Base-by-base conservation (phyloP, 2,888 invertebrate genomes). In the Cheilosia urbana region DNA sequence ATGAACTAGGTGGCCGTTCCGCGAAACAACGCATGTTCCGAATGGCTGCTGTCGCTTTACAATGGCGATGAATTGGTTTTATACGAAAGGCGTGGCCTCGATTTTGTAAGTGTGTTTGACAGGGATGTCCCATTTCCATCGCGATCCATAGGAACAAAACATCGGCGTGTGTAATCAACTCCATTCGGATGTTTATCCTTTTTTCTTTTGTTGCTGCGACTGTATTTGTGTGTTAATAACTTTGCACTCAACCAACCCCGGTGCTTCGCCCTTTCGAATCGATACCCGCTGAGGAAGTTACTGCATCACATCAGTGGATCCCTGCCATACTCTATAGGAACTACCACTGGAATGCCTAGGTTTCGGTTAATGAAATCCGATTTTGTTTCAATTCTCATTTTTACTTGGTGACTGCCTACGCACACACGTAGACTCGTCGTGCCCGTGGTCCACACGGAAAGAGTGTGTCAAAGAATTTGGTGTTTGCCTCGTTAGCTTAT, bases 161-260 rank as follows among this genome's bases (percentile, higher is more conserved):
- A 63, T n/a, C 30, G n/a, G 11, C 24, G 53, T 57, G 66, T 69
- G 68, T 69, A 72, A 76, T 68, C 78, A 68, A 77, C 81, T 76
- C 51, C 62, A 66, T 68, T 72, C 53, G 53, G 42, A 65, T 77
- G 66, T 37, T 73, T 66, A 60, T 68, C 68, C 68, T 63, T 73
- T 55, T 55, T 63, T 63, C 49, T 37, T 37, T n/a, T 45, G 27
- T 15, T 34, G 15, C 49, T 85, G 66, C 42, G 37, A 66, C 47
- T 80, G 84, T 80, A 80, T 84, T 76, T 49, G 81, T 85, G 81
- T 85, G 85, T 85, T 85, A 85, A 81, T 81, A 85, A 80, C 80
- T 85, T 76, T 76, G 42, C 62, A 80, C 84, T 81, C 76, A 85
- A 77, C 85, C 85, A 85, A 85, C 76, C 85, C 85, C 69, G 65